phyloP scores from a whole-genome alignment of 2,113 vertebrate genomes.

The Lethenteron camtschaticum region DNA sequence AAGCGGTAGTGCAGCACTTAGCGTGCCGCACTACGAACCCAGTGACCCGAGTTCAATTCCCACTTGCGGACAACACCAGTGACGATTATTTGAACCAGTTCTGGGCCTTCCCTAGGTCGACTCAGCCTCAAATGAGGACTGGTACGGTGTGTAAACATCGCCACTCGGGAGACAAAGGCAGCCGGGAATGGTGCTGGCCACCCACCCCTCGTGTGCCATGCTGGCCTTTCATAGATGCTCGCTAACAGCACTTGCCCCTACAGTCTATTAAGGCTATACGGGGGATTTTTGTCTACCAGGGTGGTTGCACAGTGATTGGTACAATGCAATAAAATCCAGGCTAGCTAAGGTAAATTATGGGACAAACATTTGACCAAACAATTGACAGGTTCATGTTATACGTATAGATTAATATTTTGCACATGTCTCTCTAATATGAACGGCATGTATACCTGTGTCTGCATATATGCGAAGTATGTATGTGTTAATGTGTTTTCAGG shows the following conservation, averaged over 20 bases:
- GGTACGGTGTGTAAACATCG: too few species aligned
- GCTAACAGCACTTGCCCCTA: too few species aligned
- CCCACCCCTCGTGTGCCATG: too few species aligned
- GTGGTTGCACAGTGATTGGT: not conserved
- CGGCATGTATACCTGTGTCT: not conserved
- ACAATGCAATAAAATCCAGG: not conserved
- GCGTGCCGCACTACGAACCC: not conserved
- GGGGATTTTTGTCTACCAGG: too few species aligned
- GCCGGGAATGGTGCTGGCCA: too few species aligned
- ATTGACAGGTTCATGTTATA: not conserved
- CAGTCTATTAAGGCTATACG: too few species aligned
- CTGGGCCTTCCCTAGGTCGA: too few species aligned
- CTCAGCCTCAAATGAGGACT: too few species aligned
- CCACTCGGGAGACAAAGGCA: too few species aligned
- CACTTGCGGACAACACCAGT: not conserved
- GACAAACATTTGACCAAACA: not conserved
- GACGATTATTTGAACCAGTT: not conserved
- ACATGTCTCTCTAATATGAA: not conserved
- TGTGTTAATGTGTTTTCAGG: conserved; percentile 23
- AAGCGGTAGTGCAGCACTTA: not conserved
- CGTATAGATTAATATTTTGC: not conserved
- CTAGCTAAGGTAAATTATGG: not conserved
- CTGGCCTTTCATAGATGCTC: too few species aligned
- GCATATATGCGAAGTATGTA: not conserved
- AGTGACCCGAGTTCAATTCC: not conserved